Conservation (phyloP, 2,113 vertebrate species). For the Embiotoca jacksoni region DNA sequence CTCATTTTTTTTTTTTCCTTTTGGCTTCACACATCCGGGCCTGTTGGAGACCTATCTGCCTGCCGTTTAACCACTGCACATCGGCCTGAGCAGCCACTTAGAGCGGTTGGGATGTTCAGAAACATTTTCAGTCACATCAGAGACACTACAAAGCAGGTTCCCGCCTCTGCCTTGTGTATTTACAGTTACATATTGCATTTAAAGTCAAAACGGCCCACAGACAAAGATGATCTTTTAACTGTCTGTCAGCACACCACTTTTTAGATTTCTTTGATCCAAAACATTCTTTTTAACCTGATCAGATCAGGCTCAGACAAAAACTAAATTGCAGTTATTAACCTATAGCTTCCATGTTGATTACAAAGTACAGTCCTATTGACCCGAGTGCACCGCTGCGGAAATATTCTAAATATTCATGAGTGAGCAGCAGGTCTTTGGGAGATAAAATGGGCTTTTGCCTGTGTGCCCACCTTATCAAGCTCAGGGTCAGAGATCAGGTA, state of each 20-base stretch:
- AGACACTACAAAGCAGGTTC: conserved; percentile 34
- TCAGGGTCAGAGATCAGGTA: conserved; percentile 56
- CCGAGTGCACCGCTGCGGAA: conserved; percentile 25
- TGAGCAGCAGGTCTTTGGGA: conserved; percentile 25
- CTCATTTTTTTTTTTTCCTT: not conserved
- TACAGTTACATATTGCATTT: conserved; percentile 35
- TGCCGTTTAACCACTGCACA: conserved; percentile 37
- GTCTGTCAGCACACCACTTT: conserved; percentile 7
- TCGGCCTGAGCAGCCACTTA: conserved; percentile 41
- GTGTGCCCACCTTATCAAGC: conserved; percentile 59
- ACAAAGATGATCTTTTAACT: conserved; percentile 1
- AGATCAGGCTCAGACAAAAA: conserved; percentile 46
- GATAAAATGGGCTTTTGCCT: conserved; percentile 55
- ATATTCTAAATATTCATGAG: conserved; percentile 75
- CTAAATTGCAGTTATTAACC: conserved; percentile 59
- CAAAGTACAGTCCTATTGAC: conserved; percentile 54
- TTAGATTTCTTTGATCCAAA: conserved; percentile 19
- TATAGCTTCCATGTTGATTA: conserved; percentile 55
- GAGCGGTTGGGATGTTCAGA: conserved; percentile 27
- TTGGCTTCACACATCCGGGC: conserved; percentile 26
- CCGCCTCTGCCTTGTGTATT: conserved; percentile 33
- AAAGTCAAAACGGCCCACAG: conserved; percentile 16
- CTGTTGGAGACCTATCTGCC: conserved; percentile 24
- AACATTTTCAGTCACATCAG: conserved; percentile 45
- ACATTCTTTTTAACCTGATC: conserved; percentile 39